Conservation (phyloP, 2,113 vertebrate species). For the Cottus gobio region DNA sequence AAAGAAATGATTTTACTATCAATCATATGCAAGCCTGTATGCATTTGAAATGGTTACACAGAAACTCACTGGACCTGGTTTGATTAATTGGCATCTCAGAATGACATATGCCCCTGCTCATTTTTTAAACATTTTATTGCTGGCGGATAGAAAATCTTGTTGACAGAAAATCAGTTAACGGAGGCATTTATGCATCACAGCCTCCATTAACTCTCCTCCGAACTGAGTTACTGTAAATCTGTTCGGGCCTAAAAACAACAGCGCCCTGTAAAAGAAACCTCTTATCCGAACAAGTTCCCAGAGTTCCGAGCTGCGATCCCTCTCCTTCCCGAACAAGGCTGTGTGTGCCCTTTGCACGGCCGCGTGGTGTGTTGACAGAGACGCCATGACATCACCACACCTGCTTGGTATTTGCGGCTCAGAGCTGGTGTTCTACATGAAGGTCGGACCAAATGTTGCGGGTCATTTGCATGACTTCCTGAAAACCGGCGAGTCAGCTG, state of each 20-base stretch:
- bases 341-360: constrained; percentile 27
- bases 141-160: constrained; percentile 20
- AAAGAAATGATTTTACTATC: constrained; percentile 4
- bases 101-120: constrained; percentile 10
- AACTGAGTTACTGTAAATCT: constrained; percentile 9
- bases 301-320: constrained; percentile 15
- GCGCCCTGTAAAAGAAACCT: constrained; percentile 5
- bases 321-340: constrained; percentile 13
- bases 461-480: constrained; percentile 22
- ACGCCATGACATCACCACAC: constrained; percentile 74
- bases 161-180: constrained; percentile 47
- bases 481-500: constrained; percentile 46
- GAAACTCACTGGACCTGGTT: constrained; percentile 3
- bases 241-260: constrained; percentile 28
- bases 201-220: constrained; percentile 23
- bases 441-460: constrained; percentile 49
- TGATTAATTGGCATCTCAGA: constrained; percentile 18
- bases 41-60: neutral
- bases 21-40: neutral
- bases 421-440: constrained; percentile 50
- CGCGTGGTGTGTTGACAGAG: constrained; percentile 51
- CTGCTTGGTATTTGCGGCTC: constrained; percentile 73
- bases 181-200: constrained; percentile 25
- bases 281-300: neutral
- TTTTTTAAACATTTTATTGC: constrained; percentile 29